Evolutionary conservation across 2,113 vertebrate genomes (phyloP).

Genomic region (Tetrax tetrax): DNA sequence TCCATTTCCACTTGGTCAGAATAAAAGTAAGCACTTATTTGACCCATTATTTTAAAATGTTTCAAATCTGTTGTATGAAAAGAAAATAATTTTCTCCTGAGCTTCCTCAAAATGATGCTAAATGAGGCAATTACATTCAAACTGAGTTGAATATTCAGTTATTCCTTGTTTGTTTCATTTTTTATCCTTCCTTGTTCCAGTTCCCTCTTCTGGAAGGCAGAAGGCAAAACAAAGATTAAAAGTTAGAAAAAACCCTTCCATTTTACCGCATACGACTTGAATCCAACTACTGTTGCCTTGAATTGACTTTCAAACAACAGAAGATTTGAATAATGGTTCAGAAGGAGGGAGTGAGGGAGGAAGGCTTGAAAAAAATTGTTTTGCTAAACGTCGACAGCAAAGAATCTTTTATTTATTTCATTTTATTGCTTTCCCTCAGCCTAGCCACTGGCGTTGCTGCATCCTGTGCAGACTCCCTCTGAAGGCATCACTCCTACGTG

Average conservation of each 20-base stretch:
- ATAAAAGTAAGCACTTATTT: not conserved
- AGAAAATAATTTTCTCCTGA: not conserved
- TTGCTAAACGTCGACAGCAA: not conserved
- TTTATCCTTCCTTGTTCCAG: not conserved
- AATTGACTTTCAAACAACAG: not conserved
- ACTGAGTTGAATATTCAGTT: not conserved
- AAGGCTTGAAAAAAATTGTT: not conserved
- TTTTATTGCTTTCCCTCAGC: not conserved
- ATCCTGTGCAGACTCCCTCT: not conserved
- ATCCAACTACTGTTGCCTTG: not conserved
- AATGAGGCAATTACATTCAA: conserved; percentile 27
- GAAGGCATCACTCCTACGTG: not conserved
- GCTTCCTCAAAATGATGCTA: not conserved
- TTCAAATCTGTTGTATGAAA: not conserved
- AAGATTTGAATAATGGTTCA: not conserved
- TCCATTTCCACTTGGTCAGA: not conserved
- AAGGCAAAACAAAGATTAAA: not conserved
- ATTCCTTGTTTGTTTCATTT: not conserved
- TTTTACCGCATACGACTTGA: not conserved
- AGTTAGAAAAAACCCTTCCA: not conserved
- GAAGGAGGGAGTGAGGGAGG: not conserved
- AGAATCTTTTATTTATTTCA: not conserved
- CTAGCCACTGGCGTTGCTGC: not conserved
- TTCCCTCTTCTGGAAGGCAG: not conserved
- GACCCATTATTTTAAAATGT: not conserved